A percentile compares a stretch with the other conserved stretches of the same genome.
Conservation (phyloP, 2,797 vertebrate genomes). For the Phoebastria nigripes region DNA sequence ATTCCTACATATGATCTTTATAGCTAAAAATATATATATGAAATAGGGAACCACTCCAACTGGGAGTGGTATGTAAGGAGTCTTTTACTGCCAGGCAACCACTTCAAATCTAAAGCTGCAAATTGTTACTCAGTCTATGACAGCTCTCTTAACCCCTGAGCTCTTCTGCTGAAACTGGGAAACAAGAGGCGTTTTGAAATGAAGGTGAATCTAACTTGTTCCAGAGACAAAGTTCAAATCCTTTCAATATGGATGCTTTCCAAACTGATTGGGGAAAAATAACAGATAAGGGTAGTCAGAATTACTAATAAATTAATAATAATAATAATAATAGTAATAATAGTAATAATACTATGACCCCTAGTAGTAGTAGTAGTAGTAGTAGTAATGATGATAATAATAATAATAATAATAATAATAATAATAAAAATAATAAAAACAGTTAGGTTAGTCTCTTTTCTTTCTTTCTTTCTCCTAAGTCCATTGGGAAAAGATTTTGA, state of each 20-base stretch:
- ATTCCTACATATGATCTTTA: slow-evolving; percentile 19
- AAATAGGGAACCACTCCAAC: slow-evolving; percentile 40
- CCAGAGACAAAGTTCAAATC: background rate
- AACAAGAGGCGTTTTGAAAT: background rate
- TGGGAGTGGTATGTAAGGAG: slow-evolving; percentile 12
- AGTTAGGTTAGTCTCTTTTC: background rate
- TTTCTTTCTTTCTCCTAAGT: background rate
- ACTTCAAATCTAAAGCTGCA: slow-evolving; percentile 25
- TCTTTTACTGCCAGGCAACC: slow-evolving; percentile 58
- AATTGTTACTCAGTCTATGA: slow-evolving; percentile 35
- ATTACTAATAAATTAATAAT: background rate
- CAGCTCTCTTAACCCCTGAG: slow-evolving; percentile 41
- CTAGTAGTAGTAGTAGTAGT: too few species aligned
- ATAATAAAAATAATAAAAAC: too few species aligned
- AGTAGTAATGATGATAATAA: too few species aligned
- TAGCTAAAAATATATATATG: slow-evolving; percentile 21
- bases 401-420: background rate
- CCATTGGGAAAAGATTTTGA: background rate
- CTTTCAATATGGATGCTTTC: background rate
- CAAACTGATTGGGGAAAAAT: background rate
- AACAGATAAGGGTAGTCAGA: background rate
- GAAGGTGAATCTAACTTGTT: background rate
- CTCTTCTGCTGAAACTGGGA: background rate
- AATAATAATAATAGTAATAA: too few species aligned
- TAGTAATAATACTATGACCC: too few species aligned